A percentile compares a stretch with the other conserved stretches of the same genome.
Evolutionary conservation across 2,888 invertebrate genomes (phyloP).

Genomic region (Lepidochitona cinerea): DNA sequence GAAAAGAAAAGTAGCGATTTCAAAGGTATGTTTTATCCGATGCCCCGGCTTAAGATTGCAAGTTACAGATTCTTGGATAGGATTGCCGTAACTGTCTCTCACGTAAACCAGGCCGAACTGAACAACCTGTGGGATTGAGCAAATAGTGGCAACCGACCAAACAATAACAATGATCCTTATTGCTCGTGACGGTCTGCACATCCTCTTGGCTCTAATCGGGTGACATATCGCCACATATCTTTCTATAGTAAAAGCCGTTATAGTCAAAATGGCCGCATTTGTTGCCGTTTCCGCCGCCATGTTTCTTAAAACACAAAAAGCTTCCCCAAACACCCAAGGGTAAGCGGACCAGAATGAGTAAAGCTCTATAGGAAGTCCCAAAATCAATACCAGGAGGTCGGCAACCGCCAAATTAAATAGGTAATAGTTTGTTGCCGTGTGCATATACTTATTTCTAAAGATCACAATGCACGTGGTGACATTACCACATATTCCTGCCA

Average conservation of each 20-base stretch:
- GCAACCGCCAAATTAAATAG: slow-evolving; percentile 89
- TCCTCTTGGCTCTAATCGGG: slow-evolving; percentile 85
- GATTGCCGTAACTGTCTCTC: slow-evolving; percentile 44
- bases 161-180: slow-evolving; percentile 84
- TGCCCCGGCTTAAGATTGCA: slow-evolving; percentile 75
- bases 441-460: slow-evolving; percentile 53
- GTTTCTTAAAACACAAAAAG: slow-evolving; percentile 83
- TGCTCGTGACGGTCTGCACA: slow-evolving; percentile 87
- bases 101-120: slow-evolving; percentile 80
- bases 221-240: slow-evolving; percentile 90
- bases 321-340: slow-evolving; percentile 78
- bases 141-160: slow-evolving; percentile 82
- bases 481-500: slow-evolving; percentile 42
- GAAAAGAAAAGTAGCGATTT: slow-evolving; percentile 84
- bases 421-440: slow-evolving; percentile 80
- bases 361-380: slow-evolving; percentile 87
- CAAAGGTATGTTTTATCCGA: slow-evolving; percentile 31
- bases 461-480: slow-evolving; percentile 48
- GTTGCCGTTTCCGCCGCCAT: slow-evolving; percentile 85
- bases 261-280: slow-evolving; percentile 80
- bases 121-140: slow-evolving; percentile 78
- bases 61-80: slow-evolving; percentile 75
- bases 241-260: slow-evolving; percentile 90
- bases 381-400: slow-evolving; percentile 82
- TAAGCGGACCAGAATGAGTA: slow-evolving; percentile 72